Evolutionary conservation across 2,113 vertebrate species (phyloP).

Genomic region (Callionymus lyra): DNA sequence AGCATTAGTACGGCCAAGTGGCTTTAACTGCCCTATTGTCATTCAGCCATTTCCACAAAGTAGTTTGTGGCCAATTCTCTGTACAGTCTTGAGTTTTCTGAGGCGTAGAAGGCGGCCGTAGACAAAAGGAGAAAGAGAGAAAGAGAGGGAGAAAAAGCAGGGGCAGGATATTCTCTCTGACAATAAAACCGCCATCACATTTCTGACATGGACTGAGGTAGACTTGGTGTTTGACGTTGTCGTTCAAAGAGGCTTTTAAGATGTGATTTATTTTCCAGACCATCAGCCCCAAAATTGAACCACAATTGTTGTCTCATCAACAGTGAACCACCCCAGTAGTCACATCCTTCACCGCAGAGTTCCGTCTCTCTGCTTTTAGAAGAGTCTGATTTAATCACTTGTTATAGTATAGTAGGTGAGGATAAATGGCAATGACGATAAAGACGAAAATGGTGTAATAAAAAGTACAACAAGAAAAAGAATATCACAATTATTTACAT

Average conservation of each 20-base stretch:
- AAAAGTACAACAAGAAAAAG: no score
- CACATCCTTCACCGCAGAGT: conserved; percentile 19
- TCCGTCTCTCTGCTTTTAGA: not conserved
- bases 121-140: conserved; percentile 17
- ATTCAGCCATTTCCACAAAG: conserved; percentile 42
- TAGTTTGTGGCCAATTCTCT: conserved; percentile 33
- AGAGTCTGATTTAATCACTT: not conserved
- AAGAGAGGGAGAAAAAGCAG: not conserved
- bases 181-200: conserved; percentile 34
- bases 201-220: conserved; percentile 16
- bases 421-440: no score
- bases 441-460: no score
- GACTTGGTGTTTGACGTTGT: conserved; percentile 21
- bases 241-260: conserved; percentile 29
- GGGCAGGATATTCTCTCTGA: conserved; percentile 2
- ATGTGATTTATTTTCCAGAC: conserved; percentile 22
- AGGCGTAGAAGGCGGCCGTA: conserved; percentile 31
- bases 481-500: no score
- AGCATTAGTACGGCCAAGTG: conserved; percentile 52
- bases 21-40: conserved; percentile 52
- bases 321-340: conserved; percentile 8
- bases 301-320: conserved; percentile 40
- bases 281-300: conserved; percentile 27
- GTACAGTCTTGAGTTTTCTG: conserved; percentile 32
- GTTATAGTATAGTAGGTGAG: no score